Percentiles rank a stretch among this genome's conserved stretches.
These are phyloP conservation scores for Psilopsiagon aurifrons DNA, from an alignment of 2,113 vertebrate species.

Conservation along the genomic window DNA sequence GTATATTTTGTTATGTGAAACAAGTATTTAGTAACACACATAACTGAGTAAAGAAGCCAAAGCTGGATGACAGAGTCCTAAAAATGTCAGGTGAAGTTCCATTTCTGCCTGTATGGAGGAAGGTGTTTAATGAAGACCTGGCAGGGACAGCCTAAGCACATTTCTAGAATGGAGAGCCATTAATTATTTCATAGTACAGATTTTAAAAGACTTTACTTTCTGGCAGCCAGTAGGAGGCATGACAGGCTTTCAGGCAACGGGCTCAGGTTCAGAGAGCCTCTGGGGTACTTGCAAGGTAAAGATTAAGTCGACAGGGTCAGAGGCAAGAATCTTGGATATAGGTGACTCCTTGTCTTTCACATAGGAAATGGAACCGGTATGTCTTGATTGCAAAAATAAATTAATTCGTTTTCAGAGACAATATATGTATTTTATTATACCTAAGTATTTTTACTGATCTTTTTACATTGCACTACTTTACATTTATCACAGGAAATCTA, in stretches of 20 bases:
- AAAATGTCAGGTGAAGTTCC: background rate
- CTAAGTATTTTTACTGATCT: background rate
- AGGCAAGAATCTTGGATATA: background rate
- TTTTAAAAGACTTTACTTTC: background rate
- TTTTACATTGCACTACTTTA: background rate
- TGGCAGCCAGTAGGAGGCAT: background rate
- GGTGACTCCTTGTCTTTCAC: background rate
- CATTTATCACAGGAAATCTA: background rate
- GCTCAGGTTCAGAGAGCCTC: background rate
- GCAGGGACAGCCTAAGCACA: background rate
- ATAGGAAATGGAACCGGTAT: background rate
- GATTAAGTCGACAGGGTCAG: background rate
- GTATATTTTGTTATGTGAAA: background rate
- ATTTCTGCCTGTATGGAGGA: background rate
- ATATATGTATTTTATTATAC: background rate
- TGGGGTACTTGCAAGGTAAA: background rate
- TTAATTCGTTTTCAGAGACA: background rate
- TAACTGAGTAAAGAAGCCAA: background rate
- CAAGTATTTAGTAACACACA: background rate
- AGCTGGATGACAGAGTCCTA: background rate
- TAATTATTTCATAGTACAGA: background rate
- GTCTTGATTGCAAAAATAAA: background rate
- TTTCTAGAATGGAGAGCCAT: background rate
- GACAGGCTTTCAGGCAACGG: background rate
- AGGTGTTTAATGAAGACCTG: background rate